Evolutionary conservation across 2,888 invertebrate genomes (phyloP).

Genomic region (Amiota communis): DNA sequence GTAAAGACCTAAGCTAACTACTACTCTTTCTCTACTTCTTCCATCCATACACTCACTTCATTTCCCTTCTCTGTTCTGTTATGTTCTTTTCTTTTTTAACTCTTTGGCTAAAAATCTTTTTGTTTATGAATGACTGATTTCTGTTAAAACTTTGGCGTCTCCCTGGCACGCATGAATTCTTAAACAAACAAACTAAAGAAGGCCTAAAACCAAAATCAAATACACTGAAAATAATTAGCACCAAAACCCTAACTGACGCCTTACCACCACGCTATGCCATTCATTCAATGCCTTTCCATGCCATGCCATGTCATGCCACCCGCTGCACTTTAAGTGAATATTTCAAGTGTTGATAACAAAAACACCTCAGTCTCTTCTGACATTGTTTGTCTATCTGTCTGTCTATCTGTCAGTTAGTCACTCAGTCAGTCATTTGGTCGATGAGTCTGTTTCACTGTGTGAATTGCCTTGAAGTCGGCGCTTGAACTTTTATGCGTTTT

Average conservation of each 20-base stretch:
- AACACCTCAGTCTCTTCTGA: not conserved
- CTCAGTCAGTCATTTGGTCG: too few species aligned
- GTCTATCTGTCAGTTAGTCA: too few species aligned
- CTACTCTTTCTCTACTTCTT: too few species aligned
- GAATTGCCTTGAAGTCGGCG: conserved; percentile 58
- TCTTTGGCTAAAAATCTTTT: conserved; percentile 31
- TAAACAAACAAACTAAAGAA: conserved; percentile 41
- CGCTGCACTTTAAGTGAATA: not conserved
- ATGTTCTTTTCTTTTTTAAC: conserved; percentile 17
- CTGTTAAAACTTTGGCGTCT: conserved; percentile 67
- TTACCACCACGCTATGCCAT: conserved; percentile 28
- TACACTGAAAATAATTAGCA: conserved; percentile 55
- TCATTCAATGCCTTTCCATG: not conserved
- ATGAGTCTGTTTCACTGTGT: not conserved
- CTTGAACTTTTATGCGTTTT: conserved; percentile 52
- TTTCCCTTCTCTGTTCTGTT: not conserved
- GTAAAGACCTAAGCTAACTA: too few species aligned
- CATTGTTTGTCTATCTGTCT: conserved; percentile 32
- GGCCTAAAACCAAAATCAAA: conserved; percentile 26
- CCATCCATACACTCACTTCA: not conserved
- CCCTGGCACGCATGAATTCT: conserved; percentile 61
- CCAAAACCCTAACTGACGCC: conserved; percentile 27
- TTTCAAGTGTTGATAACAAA: conserved; percentile 11
- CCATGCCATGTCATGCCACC: conserved; percentile 18
- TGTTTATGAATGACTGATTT: conserved; percentile 66